These are phyloP conservation scores for Dryocosmus kuriphilus DNA, from an alignment of 2,888 invertebrate species.

Conservation along the genomic window DNA sequence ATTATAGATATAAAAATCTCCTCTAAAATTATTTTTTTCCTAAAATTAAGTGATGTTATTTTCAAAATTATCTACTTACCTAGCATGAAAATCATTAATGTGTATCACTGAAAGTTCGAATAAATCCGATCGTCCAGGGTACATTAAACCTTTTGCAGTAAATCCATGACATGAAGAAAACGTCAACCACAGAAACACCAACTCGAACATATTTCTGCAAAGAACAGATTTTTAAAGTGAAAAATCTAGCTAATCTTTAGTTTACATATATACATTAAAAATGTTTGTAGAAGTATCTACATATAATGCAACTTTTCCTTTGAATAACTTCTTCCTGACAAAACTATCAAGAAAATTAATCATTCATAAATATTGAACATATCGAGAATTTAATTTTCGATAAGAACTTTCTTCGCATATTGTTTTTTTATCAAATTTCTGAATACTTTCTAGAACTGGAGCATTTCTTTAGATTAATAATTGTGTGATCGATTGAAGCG, in stretches of 20 bases:
- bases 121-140: conserved; percentile 73
- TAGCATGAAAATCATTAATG: conserved; percentile 81
- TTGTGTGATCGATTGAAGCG: too few relatives aligned
- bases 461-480: too few relatives aligned
- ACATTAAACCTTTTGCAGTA: conserved; percentile 61
- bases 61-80: conserved; percentile 74
- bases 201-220: conserved; percentile 17
- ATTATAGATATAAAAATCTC: too few relatives aligned
- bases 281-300: not conserved
- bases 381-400: not conserved
- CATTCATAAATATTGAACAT: not conserved
- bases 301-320: not conserved
- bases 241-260: not conserved
- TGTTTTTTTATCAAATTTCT: too few relatives aligned
- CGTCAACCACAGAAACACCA: conserved; percentile 48
- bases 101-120: conserved; percentile 81
- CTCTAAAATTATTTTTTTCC: too few relatives aligned
- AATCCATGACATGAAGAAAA: conserved; percentile 55
- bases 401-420: not conserved
- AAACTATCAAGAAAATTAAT: not conserved
- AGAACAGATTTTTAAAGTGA: not conserved
- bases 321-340: not conserved
- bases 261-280: not conserved
- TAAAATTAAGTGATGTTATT: too few relatives aligned
- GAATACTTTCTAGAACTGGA: too few relatives aligned